Evolutionary conservation across 2,797 vertebrate species (phyloP).

Genomic region (Nothura maculosa): DNA sequence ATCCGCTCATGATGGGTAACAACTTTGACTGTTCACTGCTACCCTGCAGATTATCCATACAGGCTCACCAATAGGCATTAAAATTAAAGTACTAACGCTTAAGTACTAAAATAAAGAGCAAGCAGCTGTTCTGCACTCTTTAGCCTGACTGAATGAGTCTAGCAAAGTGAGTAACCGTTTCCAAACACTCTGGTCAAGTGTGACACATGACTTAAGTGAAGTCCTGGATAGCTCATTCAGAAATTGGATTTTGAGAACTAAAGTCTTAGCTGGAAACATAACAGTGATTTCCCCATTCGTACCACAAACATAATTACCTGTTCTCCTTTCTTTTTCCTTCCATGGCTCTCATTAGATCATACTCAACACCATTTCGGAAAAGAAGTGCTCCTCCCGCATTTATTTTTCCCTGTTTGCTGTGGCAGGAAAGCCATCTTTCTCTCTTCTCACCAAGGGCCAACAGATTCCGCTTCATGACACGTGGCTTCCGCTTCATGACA

Average conservation of each 20-base stretch:
- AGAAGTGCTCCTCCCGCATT: not conserved
- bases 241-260: not conserved
- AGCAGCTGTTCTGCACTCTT: not conserved
- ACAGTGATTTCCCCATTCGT: not conserved
- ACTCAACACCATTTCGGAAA: not conserved
- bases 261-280: not conserved
- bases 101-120: not conserved
- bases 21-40: not conserved
- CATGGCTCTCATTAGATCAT: accelerated
- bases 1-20: not conserved
- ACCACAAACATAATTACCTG: not conserved
- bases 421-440: not conserved
- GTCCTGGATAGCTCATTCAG: not conserved
- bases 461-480: no score
- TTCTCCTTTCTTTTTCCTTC: not conserved
- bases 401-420: not conserved
- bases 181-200: not conserved
- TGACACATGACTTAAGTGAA: accelerated
- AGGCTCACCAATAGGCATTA: not conserved
- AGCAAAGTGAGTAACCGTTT: not conserved
- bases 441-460: no score
- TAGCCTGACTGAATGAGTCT: not conserved
- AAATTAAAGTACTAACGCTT: not conserved
- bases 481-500: no score
- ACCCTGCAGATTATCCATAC: not conserved